Evolutionary conservation across 30 jellyfish, hydroid and myxozoan genomes (phyloP), one percentile per base, ranked within the genome.

Genomic region (Mastigias papua): DNA sequence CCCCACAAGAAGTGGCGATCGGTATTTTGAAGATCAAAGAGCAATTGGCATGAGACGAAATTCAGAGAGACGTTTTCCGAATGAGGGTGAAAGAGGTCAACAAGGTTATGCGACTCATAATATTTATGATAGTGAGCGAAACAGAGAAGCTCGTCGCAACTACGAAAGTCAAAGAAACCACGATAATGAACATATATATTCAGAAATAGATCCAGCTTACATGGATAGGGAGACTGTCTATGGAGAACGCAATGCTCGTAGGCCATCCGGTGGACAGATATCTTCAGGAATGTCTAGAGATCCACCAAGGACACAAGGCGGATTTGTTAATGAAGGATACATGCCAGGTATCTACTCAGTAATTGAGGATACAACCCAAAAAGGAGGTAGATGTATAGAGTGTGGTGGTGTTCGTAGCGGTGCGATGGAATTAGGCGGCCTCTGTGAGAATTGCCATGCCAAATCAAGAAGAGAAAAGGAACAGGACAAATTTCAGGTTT

Each of bases 341-440:
- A 74, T 72, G 68, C 78, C 75, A 20, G 88, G 94, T 1, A n/a
- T 57, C 34, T 85, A 85, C 64, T 73, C 94, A 20, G 54, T 34
- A 68, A 29, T 51, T 21, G 35, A 42, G 29, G 62, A 20, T 1
- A 48, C 9, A 22, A 1, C 15, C 33, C 42, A 42, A 42, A 33
- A 16, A 48, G 78, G 54, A 48, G 48, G 28, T 16, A 30, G 66
- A 49, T 72, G 94, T 22, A 20, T 73, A 10, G 29, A 34, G 34
- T 77, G 34, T n/a, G 76, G 82, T 46, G 72, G 94, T 46, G 23
- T 48, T 1, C 58, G 62, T 42, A 37, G 21, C 1, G 88, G 83
- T 34, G 31, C 33, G 48, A 34, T 25, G 34, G 82, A 35, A 20
- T 20, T n/a, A 2, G 69, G 62, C 29, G 87, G 87, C 1, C 81